A percentile compares a stretch with the other conserved stretches of the same genome.
These are phyloP conservation scores for Embiotoca jacksoni DNA, from an alignment of 2,113 vertebrate genomes.

Conservation along the genomic window DNA sequence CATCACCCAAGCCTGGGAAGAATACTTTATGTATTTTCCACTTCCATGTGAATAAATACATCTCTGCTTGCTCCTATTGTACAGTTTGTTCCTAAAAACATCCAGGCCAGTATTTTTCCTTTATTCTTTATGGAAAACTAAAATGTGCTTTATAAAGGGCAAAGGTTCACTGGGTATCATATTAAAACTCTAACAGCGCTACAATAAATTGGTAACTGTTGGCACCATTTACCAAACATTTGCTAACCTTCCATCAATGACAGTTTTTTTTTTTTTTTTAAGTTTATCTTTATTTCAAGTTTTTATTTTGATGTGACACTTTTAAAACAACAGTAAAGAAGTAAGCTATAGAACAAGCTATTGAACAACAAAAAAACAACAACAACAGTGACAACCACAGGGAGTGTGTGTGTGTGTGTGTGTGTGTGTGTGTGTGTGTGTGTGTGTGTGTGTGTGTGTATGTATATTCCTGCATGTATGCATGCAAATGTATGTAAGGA, in stretches of 20 bases:
- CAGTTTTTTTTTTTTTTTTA: constrained; percentile 6
- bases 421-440: not conserved
- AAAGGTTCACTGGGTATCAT: constrained; percentile 36
- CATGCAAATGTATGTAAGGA: not conserved
- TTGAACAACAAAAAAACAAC: constrained; percentile 7
- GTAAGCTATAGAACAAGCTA: not conserved
- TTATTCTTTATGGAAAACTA: constrained; percentile 18
- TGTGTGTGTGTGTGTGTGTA: not conserved
- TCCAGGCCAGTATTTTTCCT: constrained; percentile 4
- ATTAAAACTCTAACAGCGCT: constrained; percentile 18
- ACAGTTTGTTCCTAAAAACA: not conserved
- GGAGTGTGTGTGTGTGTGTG: not conserved
- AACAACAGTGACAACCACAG: not conserved
- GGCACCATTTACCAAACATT: not conserved
- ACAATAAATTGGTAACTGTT: constrained; percentile 9
- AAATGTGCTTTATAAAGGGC: constrained; percentile 4
- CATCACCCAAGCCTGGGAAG: constrained; percentile 10
- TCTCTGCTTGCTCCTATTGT: constrained; percentile 22
- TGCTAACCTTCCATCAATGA: constrained; percentile 12
- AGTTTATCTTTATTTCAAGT: constrained; percentile 6
- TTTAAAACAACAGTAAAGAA: constrained; percentile 26
- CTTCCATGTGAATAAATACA: constrained; percentile 37
- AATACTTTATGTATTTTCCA: constrained; percentile 27
- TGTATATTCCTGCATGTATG: not conserved
- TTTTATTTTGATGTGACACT: constrained; percentile 16